Evolutionary conservation across 1,140 invertebrate genomes (phyloP), one percentile per base, ranked within the genome.

Genomic region (Papilio aristodemus): DNA sequence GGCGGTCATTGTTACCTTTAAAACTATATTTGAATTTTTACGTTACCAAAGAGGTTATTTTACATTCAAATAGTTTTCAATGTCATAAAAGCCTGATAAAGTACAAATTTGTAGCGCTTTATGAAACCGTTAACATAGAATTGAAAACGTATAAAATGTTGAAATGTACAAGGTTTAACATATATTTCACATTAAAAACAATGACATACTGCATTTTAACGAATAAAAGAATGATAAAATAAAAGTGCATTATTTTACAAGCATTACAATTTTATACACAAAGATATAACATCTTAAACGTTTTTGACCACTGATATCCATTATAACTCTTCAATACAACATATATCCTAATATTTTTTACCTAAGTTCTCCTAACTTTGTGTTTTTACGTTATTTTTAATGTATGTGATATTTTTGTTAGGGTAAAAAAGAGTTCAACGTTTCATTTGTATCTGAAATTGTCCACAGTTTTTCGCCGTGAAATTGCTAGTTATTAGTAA

Each of bases 31-130:
- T 54, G 10, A 54, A 54, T 54, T 54, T 54, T 54, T 54, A 22
- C 46, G 19, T 54, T 54, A 54, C 17, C 17, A 22, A 54, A 54
- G 19, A 25, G 46, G 46, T 54, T 54, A 54, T 13, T 54, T 54
- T 54, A 54, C 19, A 54, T 54, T 54, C 46, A 54, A 54, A 54
- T 54, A 54, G 46, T 54, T 54, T 54, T 54, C 19, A 54, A 54
- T 19, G 19, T 54, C 46, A 54, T 54, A 54, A 54, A 54, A 54
- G 17, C 22, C 46, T 22, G 46, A 54, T 17, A 46, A 46, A 46
- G 43, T 46, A 46, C 17, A 43, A 43, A 43, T 19, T 46, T 46
- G 43, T 46, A 46, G 43, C 41, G 17, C n/a, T 46, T 46, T 19
- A 7, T 8, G 41, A 17, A 8, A 14, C 43, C 14, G 43, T 46